phyloP scores from a whole-genome alignment of 2,797 vertebrate genomes.

The Xenopus petersii region DNA sequence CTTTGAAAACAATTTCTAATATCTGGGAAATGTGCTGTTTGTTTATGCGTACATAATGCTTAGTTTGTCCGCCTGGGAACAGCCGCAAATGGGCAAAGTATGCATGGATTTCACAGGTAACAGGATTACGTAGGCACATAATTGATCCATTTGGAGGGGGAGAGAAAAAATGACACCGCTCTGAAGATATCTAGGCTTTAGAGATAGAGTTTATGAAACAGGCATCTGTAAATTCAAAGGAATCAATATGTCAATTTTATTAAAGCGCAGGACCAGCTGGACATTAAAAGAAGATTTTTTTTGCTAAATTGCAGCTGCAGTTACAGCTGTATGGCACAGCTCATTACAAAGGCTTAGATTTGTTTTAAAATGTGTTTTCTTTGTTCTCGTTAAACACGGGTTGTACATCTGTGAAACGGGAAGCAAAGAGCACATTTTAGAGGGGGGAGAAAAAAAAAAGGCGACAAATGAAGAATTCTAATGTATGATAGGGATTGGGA shows the following conservation, averaged over 20 bases:
- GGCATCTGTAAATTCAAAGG: conserved; percentile 99
- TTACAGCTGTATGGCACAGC: conserved; percentile 60
- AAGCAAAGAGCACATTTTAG: conserved; percentile 35
- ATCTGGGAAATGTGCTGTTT: conserved; percentile 84
- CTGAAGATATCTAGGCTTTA: conserved; percentile 92
- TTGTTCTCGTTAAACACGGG: conserved; percentile 29
- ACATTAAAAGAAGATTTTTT: conserved; percentile 88
- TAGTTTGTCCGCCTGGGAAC: conserved; percentile 85
- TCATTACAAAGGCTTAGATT: conserved; percentile 64
- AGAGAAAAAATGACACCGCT: conserved; percentile 83
- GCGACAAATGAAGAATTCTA: conserved; percentile 24
- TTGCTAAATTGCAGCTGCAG: conserved; percentile 64
- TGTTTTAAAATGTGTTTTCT: conserved; percentile 44
- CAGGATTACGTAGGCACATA: conserved; percentile 99
- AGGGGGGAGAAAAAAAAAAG: conserved; percentile 1
- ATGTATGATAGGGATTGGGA: conserved; percentile 18
- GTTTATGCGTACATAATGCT: conserved; percentile 94
- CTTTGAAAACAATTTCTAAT: conserved; percentile 86
- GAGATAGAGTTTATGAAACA: conserved; percentile 99
- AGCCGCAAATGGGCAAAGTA: conserved; percentile 92
- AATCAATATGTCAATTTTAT: conserved; percentile 99
- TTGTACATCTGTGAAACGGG: conserved; percentile 38
- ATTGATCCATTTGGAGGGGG: conserved; percentile 96
- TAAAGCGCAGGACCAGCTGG: conserved; percentile 96
- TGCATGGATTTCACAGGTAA: conserved; percentile 99